phyloP scores from a whole-genome alignment of 2,113 vertebrate genomes.

The Cyphomyrus plagiostoma region DNA sequence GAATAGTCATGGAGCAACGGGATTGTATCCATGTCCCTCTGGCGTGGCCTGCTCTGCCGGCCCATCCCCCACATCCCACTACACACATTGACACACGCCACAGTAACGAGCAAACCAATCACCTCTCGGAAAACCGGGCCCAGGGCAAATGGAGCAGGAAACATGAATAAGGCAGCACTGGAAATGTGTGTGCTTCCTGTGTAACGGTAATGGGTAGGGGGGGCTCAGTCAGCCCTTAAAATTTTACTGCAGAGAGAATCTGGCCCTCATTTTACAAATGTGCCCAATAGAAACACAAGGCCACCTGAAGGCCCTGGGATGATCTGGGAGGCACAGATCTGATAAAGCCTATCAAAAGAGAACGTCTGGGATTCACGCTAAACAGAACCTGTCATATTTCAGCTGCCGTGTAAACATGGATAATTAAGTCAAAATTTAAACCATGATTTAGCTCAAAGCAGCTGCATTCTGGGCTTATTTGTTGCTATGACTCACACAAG shows the following conservation, averaged over 20 bases:
- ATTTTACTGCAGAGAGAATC: neutral
- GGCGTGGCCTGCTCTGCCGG: neutral
- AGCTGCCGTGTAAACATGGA: neutral
- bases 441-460: neutral
- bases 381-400: neutral
- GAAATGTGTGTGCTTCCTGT: neutral
- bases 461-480: neutral
- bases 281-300: neutral
- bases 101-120: neutral
- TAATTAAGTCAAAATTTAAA: neutral
- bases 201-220: neutral
- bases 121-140: neutral
- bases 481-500: neutral
- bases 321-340: neutral
- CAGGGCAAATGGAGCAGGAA: neutral
- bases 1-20: constrained; percentile 26
- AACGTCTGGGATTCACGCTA: neutral
- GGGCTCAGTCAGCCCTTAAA: neutral
- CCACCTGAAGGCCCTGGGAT: neutral
- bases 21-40: neutral
- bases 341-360: neutral
- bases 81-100: neutral
- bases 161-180: neutral
- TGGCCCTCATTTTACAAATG: neutral
- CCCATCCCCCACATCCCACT: neutral